These are phyloP conservation scores for Ciconia boyciana DNA, from an alignment of 2,113 vertebrate genomes.

Conservation along the genomic window DNA sequence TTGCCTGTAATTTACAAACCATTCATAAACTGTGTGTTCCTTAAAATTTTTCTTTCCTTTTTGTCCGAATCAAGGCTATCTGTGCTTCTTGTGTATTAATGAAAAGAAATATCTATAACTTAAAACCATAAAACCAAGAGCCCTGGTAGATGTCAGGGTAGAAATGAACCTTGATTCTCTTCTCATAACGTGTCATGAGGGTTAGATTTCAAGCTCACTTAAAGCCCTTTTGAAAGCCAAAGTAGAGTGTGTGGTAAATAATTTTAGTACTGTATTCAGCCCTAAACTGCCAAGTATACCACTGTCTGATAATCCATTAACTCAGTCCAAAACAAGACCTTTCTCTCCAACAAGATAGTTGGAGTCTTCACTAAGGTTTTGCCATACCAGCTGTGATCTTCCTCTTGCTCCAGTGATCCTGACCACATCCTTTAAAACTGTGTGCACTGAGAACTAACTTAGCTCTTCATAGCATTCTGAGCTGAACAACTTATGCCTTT, in stretches of 20 bases:
- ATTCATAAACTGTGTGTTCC: not conserved
- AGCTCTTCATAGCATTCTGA: not conserved
- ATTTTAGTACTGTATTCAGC: not conserved
- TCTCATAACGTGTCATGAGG: not conserved
- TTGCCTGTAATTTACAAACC: not conserved
- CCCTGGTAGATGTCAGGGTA: not conserved
- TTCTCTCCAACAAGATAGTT: not conserved
- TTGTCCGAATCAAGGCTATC: not conserved
- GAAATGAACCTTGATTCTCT: not conserved
- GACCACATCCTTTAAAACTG: not conserved
- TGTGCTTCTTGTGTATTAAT: not conserved
- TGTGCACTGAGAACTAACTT: not conserved
- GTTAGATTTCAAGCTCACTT: not conserved
- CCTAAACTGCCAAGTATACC: not conserved
- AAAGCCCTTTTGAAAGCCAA: not conserved
- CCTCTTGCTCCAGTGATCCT: not conserved
- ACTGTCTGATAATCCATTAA: not conserved
- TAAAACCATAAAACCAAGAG: not conserved
- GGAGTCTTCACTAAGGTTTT: not conserved
- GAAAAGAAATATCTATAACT: not conserved
- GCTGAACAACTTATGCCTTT: not conserved
- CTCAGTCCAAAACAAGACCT: not conserved
- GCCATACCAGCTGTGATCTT: not conserved
- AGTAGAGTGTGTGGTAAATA: not conserved
- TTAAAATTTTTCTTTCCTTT: not conserved